A percentile compares a stretch with the other conserved stretches of the same genome.
Conservation (phyloP, 2,797 vertebrate genomes). For the Apogon talboti region DNA sequence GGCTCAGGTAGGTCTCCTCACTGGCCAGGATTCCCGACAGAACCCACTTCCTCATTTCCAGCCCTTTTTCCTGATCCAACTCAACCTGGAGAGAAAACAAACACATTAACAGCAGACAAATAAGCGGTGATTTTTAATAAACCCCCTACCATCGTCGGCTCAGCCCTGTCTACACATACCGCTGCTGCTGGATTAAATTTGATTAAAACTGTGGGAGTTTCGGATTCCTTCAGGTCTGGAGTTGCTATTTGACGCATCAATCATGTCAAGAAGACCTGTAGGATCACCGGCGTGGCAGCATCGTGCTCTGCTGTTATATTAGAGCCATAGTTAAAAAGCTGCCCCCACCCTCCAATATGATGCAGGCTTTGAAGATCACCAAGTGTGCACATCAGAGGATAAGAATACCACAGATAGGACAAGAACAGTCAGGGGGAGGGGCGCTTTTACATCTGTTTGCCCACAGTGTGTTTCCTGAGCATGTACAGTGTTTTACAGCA, state of each 20-base stretch:
- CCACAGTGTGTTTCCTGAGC: conserved; percentile 49
- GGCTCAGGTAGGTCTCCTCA: conserved; percentile 93
- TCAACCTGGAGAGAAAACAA: conserved; percentile 82
- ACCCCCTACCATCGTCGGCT: conserved; percentile 20
- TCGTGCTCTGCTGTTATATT: conserved; percentile 26
- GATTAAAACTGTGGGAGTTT: conserved; percentile 66
- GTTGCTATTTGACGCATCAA: conserved; percentile 51
- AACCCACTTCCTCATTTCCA: conserved; percentile 98
- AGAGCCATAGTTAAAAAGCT: conserved; percentile 13
- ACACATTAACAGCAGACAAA: conserved; percentile 11
- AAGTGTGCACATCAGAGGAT: conserved; percentile 61
- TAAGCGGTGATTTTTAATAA: conserved; percentile 32
- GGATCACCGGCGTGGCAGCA: conserved; percentile 1
- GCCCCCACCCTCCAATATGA: conserved; percentile 6
- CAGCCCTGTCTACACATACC: conserved; percentile 23
- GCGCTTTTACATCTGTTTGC: conserved; percentile 54
- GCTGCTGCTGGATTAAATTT: conserved; percentile 53
- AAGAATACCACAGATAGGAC: conserved; percentile 53
- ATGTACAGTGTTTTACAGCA: conserved; percentile 39
- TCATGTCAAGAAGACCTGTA: conserved; percentile 41
- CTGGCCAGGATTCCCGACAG: conserved; percentile 95
- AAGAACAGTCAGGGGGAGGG: conserved; percentile 32
- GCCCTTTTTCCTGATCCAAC: conserved; percentile 91
- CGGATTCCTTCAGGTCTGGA: conserved; percentile 60
- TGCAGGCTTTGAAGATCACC: conserved; percentile 60